Base-by-base conservation (phyloP, 2,113 vertebrate genomes). In the Phalacrocorax pelagicus region DNA sequence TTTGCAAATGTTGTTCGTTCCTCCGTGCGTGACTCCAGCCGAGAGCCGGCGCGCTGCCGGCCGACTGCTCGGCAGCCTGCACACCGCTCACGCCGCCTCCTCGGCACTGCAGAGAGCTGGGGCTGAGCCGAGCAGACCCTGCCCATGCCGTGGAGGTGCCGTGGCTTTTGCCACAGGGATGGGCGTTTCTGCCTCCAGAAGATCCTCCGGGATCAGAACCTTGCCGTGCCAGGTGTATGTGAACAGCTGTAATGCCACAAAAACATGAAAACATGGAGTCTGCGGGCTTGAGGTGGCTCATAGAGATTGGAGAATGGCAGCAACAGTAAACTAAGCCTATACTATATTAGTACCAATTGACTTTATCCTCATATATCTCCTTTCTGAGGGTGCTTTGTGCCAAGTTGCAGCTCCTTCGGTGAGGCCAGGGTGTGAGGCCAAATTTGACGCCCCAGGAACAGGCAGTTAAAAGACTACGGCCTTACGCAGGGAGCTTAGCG, bases 201-300 rank as follows among this genome's bases (percentile, higher is more conserved):
- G n/a, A 32, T 49, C 49, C 58, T 59, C 46, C 52, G 36, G 36
- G 38, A 40, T 36, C 21, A 34, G 51, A 32, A 7, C 34, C 23
- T 55, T 44, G 21, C 36, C 42, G 7, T 1, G 1, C 29, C 9
- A 46, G 38, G 20, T 30, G n/a, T 36, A 12, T 2, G 12, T 54
- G n/a, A 81, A 30, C 27, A 79, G 9, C 38, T 42, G 5, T 5
- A 20, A 26, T 7, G 22, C 0, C 0, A 40, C 7, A 81, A 32
- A 63, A 15, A 0, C 15, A 4, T 1, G 6, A 42, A 49, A 85
- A 61, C 0, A 4, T 3, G 36, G 32, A 14, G 1, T 15, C 57
- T 78, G 30, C n/a, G 24, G 34, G 15, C 6, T 54, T 62, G 40
- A 74, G 26, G 8, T 36, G 8, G 20, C 15, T 74, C 42, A 15